phyloP scores from a whole-genome alignment of 2,797 vertebrate species.

The Lagocephalus sceleratus region DNA sequence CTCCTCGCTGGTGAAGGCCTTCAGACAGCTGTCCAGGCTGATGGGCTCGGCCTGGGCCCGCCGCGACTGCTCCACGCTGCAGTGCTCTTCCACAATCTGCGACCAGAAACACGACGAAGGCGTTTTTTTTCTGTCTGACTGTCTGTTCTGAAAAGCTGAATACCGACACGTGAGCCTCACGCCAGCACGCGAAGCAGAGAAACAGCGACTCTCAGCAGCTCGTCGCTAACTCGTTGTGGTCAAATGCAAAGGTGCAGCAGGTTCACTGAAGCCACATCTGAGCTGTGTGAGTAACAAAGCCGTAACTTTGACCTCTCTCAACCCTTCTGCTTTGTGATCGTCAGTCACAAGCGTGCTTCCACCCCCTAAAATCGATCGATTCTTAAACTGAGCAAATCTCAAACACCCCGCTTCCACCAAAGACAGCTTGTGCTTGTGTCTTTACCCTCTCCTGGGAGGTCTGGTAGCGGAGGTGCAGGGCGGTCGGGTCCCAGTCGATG shows the following conservation, averaged over 20 bases:
- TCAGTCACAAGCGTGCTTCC: too few species aligned
- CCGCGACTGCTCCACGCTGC: slow-evolving; percentile 93
- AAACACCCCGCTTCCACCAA: too few species aligned
- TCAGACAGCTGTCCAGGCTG: slow-evolving; percentile 93
- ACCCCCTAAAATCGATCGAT: too few species aligned
- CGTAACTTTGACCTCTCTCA: too few species aligned
- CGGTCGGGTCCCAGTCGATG: slow-evolving; percentile 98
- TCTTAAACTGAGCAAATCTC: too few species aligned
- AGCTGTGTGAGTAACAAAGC: too few species aligned
- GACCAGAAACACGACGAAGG: neutral
- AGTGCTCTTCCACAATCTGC: slow-evolving; percentile 93
- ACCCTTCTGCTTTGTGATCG: too few species aligned
- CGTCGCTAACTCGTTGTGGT: neutral
- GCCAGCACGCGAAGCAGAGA: too few species aligned
- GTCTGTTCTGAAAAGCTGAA: too few species aligned
- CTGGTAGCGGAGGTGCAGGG: slow-evolving; percentile 96
- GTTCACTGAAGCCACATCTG: too few species aligned
- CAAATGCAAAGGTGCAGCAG: neutral
- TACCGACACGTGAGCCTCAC: neutral
- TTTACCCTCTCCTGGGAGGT: slow-evolving; percentile 96
- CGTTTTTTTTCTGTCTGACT: too few species aligned
- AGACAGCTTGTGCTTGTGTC: neutral
- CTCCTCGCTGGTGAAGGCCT: slow-evolving; percentile 96
- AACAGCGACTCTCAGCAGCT: too few species aligned
- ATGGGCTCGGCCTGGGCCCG: slow-evolving; percentile 96